Percentiles rank a stretch among this genome's conserved stretches.
Evolutionary conservation across 1,140 invertebrate species (phyloP).

Genomic region (Ips nitidus): DNA sequence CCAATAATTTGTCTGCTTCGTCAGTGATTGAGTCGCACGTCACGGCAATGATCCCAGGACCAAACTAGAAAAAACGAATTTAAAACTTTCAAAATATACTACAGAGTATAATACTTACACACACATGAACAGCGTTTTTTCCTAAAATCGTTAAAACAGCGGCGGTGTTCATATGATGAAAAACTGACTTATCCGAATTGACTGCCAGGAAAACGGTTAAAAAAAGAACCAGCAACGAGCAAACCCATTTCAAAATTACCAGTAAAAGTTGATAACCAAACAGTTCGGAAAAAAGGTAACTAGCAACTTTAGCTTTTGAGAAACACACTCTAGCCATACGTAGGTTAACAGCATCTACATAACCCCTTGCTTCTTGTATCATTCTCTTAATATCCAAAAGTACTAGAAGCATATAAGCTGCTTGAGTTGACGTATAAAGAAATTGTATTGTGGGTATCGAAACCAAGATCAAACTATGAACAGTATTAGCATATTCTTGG

Average conservation of each 20-base stretch:
- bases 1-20: not conserved
- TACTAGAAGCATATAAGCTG: too few relatives aligned
- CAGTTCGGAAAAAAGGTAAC: too few relatives aligned
- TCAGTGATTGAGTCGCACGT: not conserved
- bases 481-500: too few relatives aligned
- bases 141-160: not conserved
- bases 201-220: not conserved
- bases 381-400: too few relatives aligned
- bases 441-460: too few relatives aligned
- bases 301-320: too few relatives aligned
- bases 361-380: too few relatives aligned
- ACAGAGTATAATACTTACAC: not conserved
- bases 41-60: not conserved
- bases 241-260: not conserved
- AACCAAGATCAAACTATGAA: too few relatives aligned
- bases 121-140: conserved; percentile 2
- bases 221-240: not conserved
- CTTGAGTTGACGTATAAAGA: too few relatives aligned
- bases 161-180: not conserved
- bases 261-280: too few relatives aligned
- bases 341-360: too few relatives aligned
- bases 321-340: too few relatives aligned
- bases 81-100: not conserved
- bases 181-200: not conserved
- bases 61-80: not conserved